Evolutionary conservation across 2,888 invertebrate species (phyloP), one percentile per base, ranked within the genome.

Genomic region (Agrotis segetum): DNA sequence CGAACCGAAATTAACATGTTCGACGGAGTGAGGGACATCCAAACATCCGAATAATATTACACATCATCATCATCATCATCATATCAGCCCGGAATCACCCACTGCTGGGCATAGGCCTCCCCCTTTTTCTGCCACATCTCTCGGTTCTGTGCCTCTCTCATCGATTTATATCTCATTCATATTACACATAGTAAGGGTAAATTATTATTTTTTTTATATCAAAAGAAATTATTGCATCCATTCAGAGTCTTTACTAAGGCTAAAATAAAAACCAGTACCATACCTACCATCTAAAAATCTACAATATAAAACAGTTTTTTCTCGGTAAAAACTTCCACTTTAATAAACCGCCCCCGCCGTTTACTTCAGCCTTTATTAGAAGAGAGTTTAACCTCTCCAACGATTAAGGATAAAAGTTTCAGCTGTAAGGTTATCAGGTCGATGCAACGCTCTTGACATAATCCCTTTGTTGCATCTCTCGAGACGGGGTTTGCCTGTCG

Each of bases 391-490:
- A 61, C 14, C 1, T 74, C 29, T 14, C 17, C 47, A 52, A 13
- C 11, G 11, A 64, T 61, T 60, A 61, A 19, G 29, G 29, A 55
- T 47, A 52, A 61, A 79, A 55, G 47, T 59, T 63, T 55, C 13
- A 52, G 3, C 29, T 44, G 17, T 11, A 60, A 74, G 55, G 63
- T 66, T 77, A 59, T 55, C 55, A 53, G 47, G 46, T 74, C 44
- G 29, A 79, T 78, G 65, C 60, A 66, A 69, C 50, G 62, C 67
- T 62, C 58, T 61, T 62, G 55, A 61, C 52, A 58, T 65, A 68
- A 77, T 74, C 52, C 34, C 61, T 74, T 65, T 78, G 74, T 67
- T 65, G 61, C 68, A 17, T 55, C 66, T 21, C 47, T 40, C 24
- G 44, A 73, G 58, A 60, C 11, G 24, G 24, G 17, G 46, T 49